Evolutionary conservation across 2,888 invertebrate genomes (phyloP).

Genomic region (Helicoverpa assulta): DNA sequence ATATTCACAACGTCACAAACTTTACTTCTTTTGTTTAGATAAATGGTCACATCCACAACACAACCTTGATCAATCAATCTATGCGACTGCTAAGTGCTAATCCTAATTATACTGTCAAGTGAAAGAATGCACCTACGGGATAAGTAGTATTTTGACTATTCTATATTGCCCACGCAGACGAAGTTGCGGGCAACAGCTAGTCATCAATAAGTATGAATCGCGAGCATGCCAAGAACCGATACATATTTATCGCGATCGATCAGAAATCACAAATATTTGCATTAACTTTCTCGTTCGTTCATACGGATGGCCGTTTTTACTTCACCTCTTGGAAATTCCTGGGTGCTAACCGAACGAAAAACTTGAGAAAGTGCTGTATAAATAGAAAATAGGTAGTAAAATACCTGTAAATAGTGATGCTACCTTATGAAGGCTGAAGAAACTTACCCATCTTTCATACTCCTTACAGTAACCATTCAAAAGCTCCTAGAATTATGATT

Average conservation of each 20-base stretch:
- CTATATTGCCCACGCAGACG: too few species aligned
- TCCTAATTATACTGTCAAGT: too few species aligned
- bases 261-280: slow-evolving; percentile 52
- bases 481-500: neutral
- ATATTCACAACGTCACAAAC: too few species aligned
- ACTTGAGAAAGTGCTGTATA: slow-evolving; percentile 1
- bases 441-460: neutral
- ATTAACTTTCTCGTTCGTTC: slow-evolving; percentile 47
- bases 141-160: too few species aligned
- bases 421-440: neutral
- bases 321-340: slow-evolving; percentile 18
- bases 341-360: slow-evolving; percentile 22
- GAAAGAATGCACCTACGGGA: too few species aligned
- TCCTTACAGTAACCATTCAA: neutral
- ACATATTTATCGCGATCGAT: slow-evolving; percentile 52
- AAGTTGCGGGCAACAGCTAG: too few species aligned
- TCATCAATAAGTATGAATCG: slow-evolving; percentile 27
- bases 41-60: too few species aligned
- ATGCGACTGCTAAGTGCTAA: too few species aligned
- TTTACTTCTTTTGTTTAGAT: too few species aligned
- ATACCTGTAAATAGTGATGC: neutral
- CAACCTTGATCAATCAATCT: too few species aligned
- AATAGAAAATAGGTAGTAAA: too few species aligned
- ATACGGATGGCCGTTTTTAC: slow-evolving; percentile 9
- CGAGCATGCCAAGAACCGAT: slow-evolving; percentile 44